Evolutionary conservation across 2,113 vertebrate species (phyloP).

Genomic region (Cervus canadensis): DNA sequence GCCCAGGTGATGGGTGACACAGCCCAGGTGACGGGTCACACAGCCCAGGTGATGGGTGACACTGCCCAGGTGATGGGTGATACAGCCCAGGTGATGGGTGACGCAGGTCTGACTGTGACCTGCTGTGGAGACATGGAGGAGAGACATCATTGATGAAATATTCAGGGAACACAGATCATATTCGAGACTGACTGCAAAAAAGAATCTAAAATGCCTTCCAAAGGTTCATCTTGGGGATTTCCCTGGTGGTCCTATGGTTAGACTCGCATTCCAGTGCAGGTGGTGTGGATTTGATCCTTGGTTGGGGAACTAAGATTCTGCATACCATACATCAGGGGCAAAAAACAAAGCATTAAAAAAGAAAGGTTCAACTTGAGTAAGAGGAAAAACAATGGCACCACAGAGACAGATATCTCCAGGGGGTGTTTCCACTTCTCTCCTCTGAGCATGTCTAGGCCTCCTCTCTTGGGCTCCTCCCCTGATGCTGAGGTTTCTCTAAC

Average conservation of each 20-base stretch:
- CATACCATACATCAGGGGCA: too few relatives aligned
- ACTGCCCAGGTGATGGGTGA: too few relatives aligned
- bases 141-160: not conserved
- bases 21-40: too few relatives aligned
- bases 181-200: not conserved
- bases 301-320: too few relatives aligned
- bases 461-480: not conserved
- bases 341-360: too few relatives aligned
- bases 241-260: too few relatives aligned
- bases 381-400: not conserved
- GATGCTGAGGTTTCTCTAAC: not conserved
- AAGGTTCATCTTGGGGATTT: not conserved
- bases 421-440: not conserved
- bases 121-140: rapidly evolving
- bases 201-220: not conserved
- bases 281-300: too few relatives aligned
- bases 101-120: not conserved
- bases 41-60: too few relatives aligned
- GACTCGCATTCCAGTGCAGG: too few relatives aligned
- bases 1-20: too few relatives aligned
- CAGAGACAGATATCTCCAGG: not conserved
- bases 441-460: not conserved
- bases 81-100: too few relatives aligned
- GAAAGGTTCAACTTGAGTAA: not conserved
- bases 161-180: not conserved